These are phyloP conservation scores for Pogonognathellus flavescens DNA, from an alignment of 1,140 invertebrate species.

Conservation along the genomic window DNA sequence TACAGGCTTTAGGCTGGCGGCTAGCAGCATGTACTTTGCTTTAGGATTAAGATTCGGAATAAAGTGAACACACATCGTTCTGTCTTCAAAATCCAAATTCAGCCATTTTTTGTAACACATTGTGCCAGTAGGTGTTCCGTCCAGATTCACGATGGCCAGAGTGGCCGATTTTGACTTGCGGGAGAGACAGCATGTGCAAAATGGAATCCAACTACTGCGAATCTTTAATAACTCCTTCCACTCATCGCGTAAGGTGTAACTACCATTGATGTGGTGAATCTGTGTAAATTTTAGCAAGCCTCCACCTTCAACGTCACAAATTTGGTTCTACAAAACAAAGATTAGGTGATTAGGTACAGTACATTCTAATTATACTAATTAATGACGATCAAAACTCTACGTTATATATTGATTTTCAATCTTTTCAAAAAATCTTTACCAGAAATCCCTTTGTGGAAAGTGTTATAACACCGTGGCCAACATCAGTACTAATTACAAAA, in stretches of 20 bases:
- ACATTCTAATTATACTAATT: background rate
- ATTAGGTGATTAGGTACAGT: no score
- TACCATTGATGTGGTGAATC: slow-evolving; percentile 36
- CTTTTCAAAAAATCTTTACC: slow-evolving; percentile 10
- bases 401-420: background rate
- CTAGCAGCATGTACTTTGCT: slow-evolving; percentile 58
- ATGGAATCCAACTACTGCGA: slow-evolving; percentile 49
- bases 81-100: slow-evolving; percentile 52
- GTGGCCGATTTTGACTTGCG: background rate
- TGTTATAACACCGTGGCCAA: slow-evolving; percentile 36
- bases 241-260: slow-evolving; percentile 48
- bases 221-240: slow-evolving; percentile 55
- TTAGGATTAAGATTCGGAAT: slow-evolving; percentile 57
- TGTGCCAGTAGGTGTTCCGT: slow-evolving; percentile 53
- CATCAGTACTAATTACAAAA: slow-evolving; percentile 43
- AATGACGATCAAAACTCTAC: no score
- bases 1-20: slow-evolving; percentile 54
- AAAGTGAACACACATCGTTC: slow-evolving; percentile 52
- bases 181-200: slow-evolving; percentile 49
- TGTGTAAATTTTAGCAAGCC: slow-evolving; percentile 55
- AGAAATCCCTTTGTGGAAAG: slow-evolving; percentile 45
- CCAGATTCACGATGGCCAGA: slow-evolving; percentile 50
- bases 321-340: background rate
- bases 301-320: slow-evolving; percentile 54
- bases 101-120: slow-evolving; percentile 53